Base-by-base conservation (phyloP, 2,888 invertebrate species). In the Oscheius myriophilus region DNA sequence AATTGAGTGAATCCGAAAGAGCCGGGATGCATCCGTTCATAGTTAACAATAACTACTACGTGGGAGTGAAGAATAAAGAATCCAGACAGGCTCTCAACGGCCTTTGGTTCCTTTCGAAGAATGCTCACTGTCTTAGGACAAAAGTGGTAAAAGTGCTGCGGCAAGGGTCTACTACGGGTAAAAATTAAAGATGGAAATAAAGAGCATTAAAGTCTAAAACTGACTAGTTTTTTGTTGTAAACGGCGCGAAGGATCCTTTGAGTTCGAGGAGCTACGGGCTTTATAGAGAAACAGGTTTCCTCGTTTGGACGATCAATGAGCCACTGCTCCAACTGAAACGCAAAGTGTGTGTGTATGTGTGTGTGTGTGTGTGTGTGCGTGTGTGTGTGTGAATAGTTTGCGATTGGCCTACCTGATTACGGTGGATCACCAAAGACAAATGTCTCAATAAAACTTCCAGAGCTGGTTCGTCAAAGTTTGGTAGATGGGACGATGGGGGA, bases 21-120 rank as follows among this genome's bases (percentile, higher is more conserved):
- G 41, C 52, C 2, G 63, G 53, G 6, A 43, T 58, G 42, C 46
- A 54, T 1, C 84, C 85, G 7, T 79, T 63, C 51, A 81, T 85
- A 42, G 77, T 84, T 26, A 85, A 85, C 66, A 85, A 85, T 64
- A 85, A 85, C 64, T 85, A 78, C 70, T 82, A 85, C 64, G 74
- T 81, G 25, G 85, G 85, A 45, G 80, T 78, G 1, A 25, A 49
- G 49, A 81, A 82, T 58, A 85, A 85, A 67, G 80, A 75, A 21
- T 75, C 81, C 11, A 69, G 80, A 18, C 84, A 84, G 61, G 81
- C 83, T 4, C 45, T 84, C 59, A 80, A 84, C 62, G 77, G 79
- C 18, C 69, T 80, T 46, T 84, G 84, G 83, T 82, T 84, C 58
- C 65, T 81, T 45, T 70, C 73, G 0, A 68, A 65, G 1, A 75